Evolutionary conservation across 1,140 invertebrate genomes (phyloP).

Genomic region (Formica selysi): DNA sequence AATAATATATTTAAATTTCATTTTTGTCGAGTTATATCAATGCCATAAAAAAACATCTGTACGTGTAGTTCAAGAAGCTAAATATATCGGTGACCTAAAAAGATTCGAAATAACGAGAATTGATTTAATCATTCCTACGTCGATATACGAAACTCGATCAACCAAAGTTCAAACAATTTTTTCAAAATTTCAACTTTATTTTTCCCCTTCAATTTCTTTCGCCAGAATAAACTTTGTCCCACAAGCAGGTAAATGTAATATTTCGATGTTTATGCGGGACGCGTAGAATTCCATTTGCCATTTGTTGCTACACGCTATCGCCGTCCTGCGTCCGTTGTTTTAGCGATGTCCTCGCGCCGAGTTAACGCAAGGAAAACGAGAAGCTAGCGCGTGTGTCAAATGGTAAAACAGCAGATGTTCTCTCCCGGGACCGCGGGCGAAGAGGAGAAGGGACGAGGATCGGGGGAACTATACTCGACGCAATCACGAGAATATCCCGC

Average conservation of each 20-base stretch:
- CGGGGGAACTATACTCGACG: slow-evolving; percentile 3
- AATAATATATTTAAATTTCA: neutral
- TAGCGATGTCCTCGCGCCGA: slow-evolving; percentile 18
- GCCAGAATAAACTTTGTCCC: slow-evolving; percentile 49
- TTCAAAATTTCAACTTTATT: slow-evolving; percentile 27
- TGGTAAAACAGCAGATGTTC: slow-evolving; percentile 55
- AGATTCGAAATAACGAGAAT: slow-evolving; percentile 9
- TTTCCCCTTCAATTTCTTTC: slow-evolving; percentile 2
- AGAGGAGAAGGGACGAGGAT: neutral
- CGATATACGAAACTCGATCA: slow-evolving; percentile 6
- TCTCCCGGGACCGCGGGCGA: slow-evolving; percentile 2
- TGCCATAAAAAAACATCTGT: neutral
- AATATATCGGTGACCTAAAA: neutral
- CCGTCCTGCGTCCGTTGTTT: slow-evolving; percentile 27
- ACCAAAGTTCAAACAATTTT: slow-evolving; percentile 37
- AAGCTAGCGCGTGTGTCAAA: slow-evolving; percentile 46
- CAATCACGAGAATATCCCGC: slow-evolving; percentile 49
- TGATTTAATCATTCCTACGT: slow-evolving; percentile 37
- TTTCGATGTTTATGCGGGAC: slow-evolving; percentile 27
- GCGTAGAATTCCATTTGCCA: slow-evolving; percentile 42
- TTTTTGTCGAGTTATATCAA: neutral
- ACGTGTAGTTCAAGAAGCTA: neutral
- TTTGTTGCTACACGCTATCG: slow-evolving; percentile 30
- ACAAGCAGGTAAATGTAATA: slow-evolving; percentile 28
- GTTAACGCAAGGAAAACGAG: slow-evolving; percentile 60